phyloP scores from a whole-genome alignment of 2,797 vertebrate genomes.

The Hippocampus kuda region DNA sequence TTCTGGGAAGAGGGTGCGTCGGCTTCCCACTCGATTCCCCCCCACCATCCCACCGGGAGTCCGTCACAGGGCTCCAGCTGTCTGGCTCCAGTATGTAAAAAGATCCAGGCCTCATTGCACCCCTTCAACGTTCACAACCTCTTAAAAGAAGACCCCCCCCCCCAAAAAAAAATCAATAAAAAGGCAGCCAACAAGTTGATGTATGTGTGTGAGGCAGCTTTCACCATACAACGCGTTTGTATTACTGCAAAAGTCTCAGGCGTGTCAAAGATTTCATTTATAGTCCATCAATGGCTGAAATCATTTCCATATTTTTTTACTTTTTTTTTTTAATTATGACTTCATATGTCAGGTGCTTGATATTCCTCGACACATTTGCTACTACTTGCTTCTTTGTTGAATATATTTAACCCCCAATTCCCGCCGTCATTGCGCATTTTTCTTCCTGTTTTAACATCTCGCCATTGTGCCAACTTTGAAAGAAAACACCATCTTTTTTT shows the following conservation, averaged over 20 bases:
- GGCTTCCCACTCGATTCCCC: slow-evolving; percentile 44
- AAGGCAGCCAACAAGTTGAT: slow-evolving; percentile 48
- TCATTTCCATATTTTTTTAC: neutral
- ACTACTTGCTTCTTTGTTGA: too few relatives aligned
- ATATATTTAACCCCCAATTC: too few relatives aligned
- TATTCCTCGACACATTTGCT: neutral
- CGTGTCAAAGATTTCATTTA: neutral
- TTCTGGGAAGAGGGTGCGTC: slow-evolving; percentile 62
- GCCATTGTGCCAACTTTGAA: too few relatives aligned
- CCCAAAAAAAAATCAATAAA: slow-evolving; percentile 39
- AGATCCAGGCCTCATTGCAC: slow-evolving; percentile 63
- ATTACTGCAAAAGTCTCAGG: neutral
- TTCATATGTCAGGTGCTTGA: neutral
- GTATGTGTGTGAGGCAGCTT: slow-evolving; percentile 23
- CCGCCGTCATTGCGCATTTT: too few relatives aligned
- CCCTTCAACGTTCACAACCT: slow-evolving; percentile 41
- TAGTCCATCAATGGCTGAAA: neutral
- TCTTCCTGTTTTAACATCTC: too few relatives aligned
- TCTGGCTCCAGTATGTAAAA: slow-evolving; percentile 66
- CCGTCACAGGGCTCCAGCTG: slow-evolving; percentile 56
- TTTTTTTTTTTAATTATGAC: neutral
- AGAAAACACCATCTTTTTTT: too few relatives aligned
- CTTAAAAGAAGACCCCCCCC: slow-evolving; percentile 33
- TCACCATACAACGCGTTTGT: neutral
- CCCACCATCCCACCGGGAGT: slow-evolving; percentile 6